Evolutionary conservation across 2,888 invertebrate genomes (phyloP), one percentile per base, ranked within the genome.

Genomic region (Drosophila buzzatii): DNA sequence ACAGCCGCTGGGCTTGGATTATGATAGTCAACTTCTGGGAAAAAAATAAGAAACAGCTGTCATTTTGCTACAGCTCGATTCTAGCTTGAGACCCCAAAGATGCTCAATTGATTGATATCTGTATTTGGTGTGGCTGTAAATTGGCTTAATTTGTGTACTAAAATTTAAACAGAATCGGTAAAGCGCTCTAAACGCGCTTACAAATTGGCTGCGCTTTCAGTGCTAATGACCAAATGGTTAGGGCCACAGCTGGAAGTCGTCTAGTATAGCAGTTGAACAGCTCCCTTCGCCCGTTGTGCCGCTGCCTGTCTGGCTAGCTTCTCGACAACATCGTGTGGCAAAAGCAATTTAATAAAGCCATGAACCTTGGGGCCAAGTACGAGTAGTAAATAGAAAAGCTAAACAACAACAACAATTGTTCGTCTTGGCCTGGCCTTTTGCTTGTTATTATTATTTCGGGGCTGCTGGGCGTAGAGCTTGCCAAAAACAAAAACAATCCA

Each of bases 341-440:
- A 68, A 80, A 75, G 73, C 89, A 83, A 85, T 85, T 85, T 85
- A 85, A 86, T 85, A 82, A 82, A 88, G 81, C 84, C 89, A 76
- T 85, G 89, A 85, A 85, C 85, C 85, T 83, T 76, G 85, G 70
- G 79, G 85, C 77, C 88, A 82, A 85, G 85, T 79, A 79, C 76
- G 61, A 72, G 71, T 65, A 74, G 27, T 27, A 5, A 85, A 70
- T 69, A 68, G 76, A 74, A 79, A 84, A 76, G 63, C 59, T 45
- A 66, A 66, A 65, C 65, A 79, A 62, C 60, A 83, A 62, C 63
- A 83, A 61, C 67, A 82, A 69, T 83, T 71, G 64, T 51, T 53
- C 42, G 49, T 59, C 33, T 41, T 63, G 68, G 68, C 61, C 49
- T 62, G 64, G 73, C 52, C 69, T 73, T 33, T 76, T 74, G 45